Conservation (phyloP, 2,888 invertebrate species). For the Digitonthophagus gazella region DNA sequence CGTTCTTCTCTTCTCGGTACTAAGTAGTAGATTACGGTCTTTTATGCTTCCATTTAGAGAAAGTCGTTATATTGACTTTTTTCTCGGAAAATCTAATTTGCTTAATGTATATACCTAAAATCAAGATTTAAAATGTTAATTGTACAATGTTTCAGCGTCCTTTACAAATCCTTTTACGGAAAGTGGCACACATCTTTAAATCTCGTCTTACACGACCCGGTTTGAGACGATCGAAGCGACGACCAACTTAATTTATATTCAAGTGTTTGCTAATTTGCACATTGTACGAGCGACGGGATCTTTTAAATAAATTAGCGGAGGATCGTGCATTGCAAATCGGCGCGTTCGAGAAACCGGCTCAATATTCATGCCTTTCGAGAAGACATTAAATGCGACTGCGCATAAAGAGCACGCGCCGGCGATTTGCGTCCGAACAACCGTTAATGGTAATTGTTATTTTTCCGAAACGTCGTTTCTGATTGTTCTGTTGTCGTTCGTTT, state of each 20-base stretch:
- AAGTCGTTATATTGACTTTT: neutral
- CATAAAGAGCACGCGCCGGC: constrained; percentile 6
- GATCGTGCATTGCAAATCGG: constrained; percentile 12
- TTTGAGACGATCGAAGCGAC: neutral
- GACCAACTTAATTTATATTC: constrained; percentile 23
- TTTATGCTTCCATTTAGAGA: neutral
- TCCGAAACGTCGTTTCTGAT: neutral
- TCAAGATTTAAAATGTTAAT: no score
- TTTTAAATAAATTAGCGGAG: constrained; percentile 15
- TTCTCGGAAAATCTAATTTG: neutral
- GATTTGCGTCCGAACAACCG: neutral
- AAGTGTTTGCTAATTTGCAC: constrained; percentile 26
- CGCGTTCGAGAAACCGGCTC: neutral
- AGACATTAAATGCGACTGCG: constrained; percentile 4
- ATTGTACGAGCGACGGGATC: neutral
- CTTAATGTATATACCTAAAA: no score
- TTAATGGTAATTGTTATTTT: neutral
- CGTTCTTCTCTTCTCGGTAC: neutral
- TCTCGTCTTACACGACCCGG: neutral
- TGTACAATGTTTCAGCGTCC: no score
- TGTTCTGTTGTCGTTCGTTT: neutral
- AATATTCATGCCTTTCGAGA: constrained; percentile 13
- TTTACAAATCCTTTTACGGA: neutral
- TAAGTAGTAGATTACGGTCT: neutral
- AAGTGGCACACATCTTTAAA: neutral